phyloP scores from a whole-genome alignment of 2,113 vertebrate genomes.

The Leuciscus idus region DNA sequence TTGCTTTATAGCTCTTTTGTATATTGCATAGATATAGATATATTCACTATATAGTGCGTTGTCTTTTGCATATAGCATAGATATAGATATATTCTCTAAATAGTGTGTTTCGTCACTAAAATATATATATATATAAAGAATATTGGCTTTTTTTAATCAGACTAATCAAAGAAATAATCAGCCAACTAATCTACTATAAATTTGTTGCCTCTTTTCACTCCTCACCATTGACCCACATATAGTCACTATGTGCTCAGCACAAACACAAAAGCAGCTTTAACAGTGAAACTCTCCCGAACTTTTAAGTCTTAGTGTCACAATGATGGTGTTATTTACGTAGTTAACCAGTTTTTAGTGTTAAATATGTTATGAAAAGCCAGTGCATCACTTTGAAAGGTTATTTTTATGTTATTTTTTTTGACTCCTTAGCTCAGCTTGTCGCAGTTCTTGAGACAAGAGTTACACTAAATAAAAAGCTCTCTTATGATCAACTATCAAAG shows the following conservation, averaged over 20 bases:
- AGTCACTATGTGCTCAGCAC: background rate
- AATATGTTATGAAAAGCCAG: background rate
- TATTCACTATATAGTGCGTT: too few relatives aligned
- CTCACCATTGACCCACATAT: background rate
- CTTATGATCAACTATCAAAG: background rate
- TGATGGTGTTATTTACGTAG: background rate
- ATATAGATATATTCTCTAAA: too few relatives aligned
- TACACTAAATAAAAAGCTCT: conserved; percentile 6
- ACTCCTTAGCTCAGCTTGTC: background rate
- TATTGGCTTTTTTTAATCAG: too few relatives aligned
- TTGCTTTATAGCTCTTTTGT: too few relatives aligned
- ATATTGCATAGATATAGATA: too few relatives aligned
- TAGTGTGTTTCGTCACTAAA: too few relatives aligned
- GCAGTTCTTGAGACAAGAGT: background rate
- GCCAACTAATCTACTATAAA: too few relatives aligned
- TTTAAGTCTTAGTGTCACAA: background rate
- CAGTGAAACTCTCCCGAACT: background rate
- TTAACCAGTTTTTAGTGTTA: background rate
- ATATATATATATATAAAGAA: too few relatives aligned
- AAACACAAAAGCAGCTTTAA: conserved; percentile 25
- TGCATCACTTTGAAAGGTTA: background rate
- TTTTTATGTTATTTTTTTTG: background rate
- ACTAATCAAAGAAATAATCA: too few relatives aligned
- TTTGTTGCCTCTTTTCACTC: background rate
- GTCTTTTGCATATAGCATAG: too few relatives aligned